Evolutionary conservation across 2,113 vertebrate genomes (phyloP).

Genomic region (Hypocryptadius cinnamomeus): DNA sequence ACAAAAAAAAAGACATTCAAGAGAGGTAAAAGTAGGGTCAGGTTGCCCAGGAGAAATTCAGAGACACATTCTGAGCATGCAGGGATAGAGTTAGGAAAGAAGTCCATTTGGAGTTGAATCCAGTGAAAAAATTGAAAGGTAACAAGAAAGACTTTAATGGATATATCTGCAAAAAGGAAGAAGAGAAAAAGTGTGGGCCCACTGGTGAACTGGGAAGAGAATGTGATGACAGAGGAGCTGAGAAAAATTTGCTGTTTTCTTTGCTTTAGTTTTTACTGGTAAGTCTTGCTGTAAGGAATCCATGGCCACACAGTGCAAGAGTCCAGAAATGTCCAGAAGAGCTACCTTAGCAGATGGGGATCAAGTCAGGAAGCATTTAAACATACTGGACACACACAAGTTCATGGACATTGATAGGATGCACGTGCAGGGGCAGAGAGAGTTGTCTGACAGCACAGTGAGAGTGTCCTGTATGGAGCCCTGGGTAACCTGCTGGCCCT

Average conservation of each 20-base stretch:
- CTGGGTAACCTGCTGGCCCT: background rate
- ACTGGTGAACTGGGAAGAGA: background rate
- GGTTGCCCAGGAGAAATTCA: background rate
- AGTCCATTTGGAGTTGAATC: background rate
- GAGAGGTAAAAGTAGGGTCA: background rate
- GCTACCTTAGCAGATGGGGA: background rate
- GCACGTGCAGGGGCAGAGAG: background rate
- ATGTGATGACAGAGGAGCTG: background rate
- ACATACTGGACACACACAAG: background rate
- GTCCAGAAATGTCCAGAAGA: background rate
- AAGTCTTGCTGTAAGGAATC: background rate
- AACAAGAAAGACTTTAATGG: background rate
- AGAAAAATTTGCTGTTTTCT: background rate
- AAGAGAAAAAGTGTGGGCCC: background rate
- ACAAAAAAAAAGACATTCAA: background rate
- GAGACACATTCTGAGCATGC: background rate
- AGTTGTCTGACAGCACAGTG: fast-evolving
- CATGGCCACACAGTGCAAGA: too few relatives aligned
- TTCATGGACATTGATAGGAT: background rate
- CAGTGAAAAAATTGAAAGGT: background rate
- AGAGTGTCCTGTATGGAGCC: background rate
- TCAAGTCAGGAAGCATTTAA: background rate
- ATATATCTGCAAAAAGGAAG: background rate
- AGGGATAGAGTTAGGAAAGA: background rate
- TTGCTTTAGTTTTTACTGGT: background rate